Percentiles rank a stretch among this genome's conserved stretches.
These are phyloP conservation scores for Pseudomyrmex sp. DNA, from an alignment of 1,140 invertebrate species.

Conservation along the genomic window DNA sequence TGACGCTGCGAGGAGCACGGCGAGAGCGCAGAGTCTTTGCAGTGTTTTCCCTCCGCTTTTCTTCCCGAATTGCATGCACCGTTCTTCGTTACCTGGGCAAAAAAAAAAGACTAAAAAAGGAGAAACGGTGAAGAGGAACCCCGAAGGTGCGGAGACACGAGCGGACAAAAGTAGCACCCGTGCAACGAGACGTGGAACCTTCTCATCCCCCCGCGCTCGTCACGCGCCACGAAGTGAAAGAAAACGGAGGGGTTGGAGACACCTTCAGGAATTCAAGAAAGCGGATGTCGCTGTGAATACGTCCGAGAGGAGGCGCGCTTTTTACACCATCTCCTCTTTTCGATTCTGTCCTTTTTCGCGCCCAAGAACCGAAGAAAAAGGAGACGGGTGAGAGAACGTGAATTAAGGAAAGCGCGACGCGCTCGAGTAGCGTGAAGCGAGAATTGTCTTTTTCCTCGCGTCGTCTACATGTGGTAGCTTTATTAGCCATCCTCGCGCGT, in stretches of 20 bases:
- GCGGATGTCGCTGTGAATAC: slow-evolving; percentile 68
- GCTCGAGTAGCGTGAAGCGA: slow-evolving; percentile 64
- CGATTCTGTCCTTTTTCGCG: slow-evolving; percentile 39
- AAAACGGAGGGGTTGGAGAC: slow-evolving; percentile 9
- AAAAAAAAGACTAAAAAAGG: slow-evolving; percentile 9
- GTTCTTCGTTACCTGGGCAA: slow-evolving; percentile 48
- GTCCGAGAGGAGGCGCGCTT: slow-evolving; percentile 61
- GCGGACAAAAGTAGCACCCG: slow-evolving; percentile 75
- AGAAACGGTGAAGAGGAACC: not conserved
- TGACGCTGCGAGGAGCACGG: slow-evolving; percentile 45
- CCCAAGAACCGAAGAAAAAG: slow-evolving; percentile 50
- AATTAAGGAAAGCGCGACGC: slow-evolving; percentile 66
- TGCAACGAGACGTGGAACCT: slow-evolving; percentile 61
- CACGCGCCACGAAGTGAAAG: slow-evolving; percentile 14
- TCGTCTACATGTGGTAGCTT: slow-evolving; percentile 49
- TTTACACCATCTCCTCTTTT: slow-evolving; percentile 52
- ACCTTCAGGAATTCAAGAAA: slow-evolving; percentile 76
- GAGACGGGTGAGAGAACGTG: slow-evolving; percentile 20
- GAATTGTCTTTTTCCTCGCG: slow-evolving; percentile 67
- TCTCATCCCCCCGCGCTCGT: slow-evolving; percentile 42
- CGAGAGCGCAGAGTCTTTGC: slow-evolving; percentile 54
- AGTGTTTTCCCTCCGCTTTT: slow-evolving; percentile 60
- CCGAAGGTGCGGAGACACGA: slow-evolving; percentile 34
- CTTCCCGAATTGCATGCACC: slow-evolving; percentile 15
- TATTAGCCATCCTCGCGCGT: slow-evolving; percentile 59